phyloP scores from a whole-genome alignment of 2,797 vertebrate genomes.

The Chaunax sp. region DNA sequence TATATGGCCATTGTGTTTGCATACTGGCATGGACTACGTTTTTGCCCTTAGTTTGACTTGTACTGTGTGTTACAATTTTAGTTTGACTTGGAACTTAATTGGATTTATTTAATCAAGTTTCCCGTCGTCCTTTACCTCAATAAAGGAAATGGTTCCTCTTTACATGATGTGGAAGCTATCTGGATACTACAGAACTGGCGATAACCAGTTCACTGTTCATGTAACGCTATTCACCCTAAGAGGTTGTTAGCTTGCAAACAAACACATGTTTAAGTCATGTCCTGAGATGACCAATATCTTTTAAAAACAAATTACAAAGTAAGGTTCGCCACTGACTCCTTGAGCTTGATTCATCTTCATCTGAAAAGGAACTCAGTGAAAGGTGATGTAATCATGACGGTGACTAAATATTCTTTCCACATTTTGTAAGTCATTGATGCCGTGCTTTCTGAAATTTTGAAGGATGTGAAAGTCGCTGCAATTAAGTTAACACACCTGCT shows the following conservation, averaged over 20 bases:
- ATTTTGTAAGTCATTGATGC: slow-evolving; percentile 24
- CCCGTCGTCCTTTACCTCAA: neutral
- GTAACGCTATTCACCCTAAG: too few species aligned
- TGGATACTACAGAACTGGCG: too few species aligned
- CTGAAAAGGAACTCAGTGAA: slow-evolving; percentile 7
- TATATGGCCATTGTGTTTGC: too few species aligned
- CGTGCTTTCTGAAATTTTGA: slow-evolving; percentile 23
- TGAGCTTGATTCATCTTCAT: neutral
- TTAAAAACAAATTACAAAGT: too few species aligned
- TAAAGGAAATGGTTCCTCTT: neutral
- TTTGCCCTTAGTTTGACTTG: neutral
- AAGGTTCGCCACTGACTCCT: neutral
- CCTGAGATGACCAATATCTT: too few species aligned
- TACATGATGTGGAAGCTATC: too few species aligned
- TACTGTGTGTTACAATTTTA: neutral
- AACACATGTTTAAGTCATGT: too few species aligned
- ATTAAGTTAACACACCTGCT: slow-evolving; percentile 42
- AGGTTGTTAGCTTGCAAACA: too few species aligned
- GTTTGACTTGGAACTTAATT: neutral
- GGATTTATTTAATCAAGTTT: neutral
- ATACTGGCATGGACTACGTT: too few species aligned
- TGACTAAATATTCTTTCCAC: slow-evolving; percentile 12
- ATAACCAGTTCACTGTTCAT: too few species aligned
- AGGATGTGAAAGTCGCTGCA: slow-evolving; percentile 23
- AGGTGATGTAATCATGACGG: slow-evolving; percentile 17